phyloP scores from a whole-genome alignment of 2,888 invertebrate species.

The Pherbina coryleti region DNA sequence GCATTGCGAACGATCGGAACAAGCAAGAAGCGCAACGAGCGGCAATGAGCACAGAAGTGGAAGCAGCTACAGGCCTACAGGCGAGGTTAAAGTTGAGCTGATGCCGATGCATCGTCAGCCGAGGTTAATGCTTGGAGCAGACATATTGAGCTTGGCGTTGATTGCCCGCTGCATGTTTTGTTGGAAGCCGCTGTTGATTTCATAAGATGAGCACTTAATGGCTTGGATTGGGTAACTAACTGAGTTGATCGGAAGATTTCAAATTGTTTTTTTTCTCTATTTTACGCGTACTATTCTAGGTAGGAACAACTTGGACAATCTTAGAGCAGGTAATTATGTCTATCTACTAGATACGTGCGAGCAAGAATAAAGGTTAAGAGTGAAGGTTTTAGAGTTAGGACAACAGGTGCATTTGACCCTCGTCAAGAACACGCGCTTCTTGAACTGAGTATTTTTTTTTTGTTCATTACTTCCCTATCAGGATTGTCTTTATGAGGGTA shows the following conservation, averaged over 20 bases:
- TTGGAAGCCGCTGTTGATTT: neutral
- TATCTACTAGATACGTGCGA: neutral
- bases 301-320: neutral
- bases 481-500: neutral
- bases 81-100: conserved; percentile 29
- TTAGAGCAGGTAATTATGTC: neutral
- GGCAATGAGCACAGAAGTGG: conserved; percentile 19
- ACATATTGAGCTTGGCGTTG: neutral
- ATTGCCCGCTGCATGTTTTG: neutral
- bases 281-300: too few relatives aligned
- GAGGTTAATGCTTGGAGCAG: conserved; percentile 29
- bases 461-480: neutral
- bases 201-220: neutral
- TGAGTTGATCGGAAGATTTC: neutral
- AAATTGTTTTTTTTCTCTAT: too few relatives aligned
- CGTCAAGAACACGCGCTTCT: neutral
- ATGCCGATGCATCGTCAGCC: conserved; percentile 5
- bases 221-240: neutral
- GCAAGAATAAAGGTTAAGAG: neutral
- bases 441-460: neutral
- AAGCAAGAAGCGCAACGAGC: neutral
- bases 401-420: conserved; percentile 10
- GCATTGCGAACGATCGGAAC: neutral
- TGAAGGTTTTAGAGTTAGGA: neutral
- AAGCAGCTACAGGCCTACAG: conserved; percentile 33